Evolutionary conservation across 2,113 vertebrate species (phyloP).

Genomic region (Macquaria australasica): DNA sequence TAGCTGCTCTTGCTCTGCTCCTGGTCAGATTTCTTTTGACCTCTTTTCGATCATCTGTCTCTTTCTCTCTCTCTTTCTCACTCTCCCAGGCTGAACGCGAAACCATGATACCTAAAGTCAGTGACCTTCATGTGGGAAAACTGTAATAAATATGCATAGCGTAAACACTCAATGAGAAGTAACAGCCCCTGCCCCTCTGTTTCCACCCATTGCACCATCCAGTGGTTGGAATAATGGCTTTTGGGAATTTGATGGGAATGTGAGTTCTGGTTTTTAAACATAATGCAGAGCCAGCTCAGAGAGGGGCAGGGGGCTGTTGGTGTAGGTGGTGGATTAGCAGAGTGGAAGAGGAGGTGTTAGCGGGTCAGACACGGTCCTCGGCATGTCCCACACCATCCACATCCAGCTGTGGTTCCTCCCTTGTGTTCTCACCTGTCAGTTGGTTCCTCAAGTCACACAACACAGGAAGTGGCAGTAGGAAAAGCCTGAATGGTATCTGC

Average conservation of each 20-base stretch:
- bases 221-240: slow-evolving; percentile 34
- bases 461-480: background rate
- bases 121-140: slow-evolving; percentile 30
- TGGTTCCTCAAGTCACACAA: slow-evolving; percentile 10
- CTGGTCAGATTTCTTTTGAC: background rate
- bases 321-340: slow-evolving; percentile 1
- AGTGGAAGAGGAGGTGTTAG: slow-evolving; percentile 4
- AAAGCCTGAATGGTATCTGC: background rate
- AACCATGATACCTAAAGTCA: slow-evolving; percentile 10
- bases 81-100: slow-evolving; percentile 9
- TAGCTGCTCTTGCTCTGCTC: background rate
- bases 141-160: slow-evolving; percentile 1
- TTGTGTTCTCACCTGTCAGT: slow-evolving; percentile 6
- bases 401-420: background rate
- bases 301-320: background rate
- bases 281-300: slow-evolving; percentile 17
- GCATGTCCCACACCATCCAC: background rate
- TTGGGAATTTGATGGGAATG: slow-evolving; percentile 58
- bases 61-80: background rate
- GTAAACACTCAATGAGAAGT: slow-evolving; percentile 32
- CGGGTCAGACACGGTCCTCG: slow-evolving; percentile 7
- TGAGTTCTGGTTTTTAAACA: slow-evolving; percentile 51
- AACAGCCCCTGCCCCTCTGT: slow-evolving; percentile 27
- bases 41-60: background rate
- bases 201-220: slow-evolving; percentile 43